phyloP scores from a whole-genome alignment of 2,797 vertebrate genomes.

The Notamacropus eugenii region DNA sequence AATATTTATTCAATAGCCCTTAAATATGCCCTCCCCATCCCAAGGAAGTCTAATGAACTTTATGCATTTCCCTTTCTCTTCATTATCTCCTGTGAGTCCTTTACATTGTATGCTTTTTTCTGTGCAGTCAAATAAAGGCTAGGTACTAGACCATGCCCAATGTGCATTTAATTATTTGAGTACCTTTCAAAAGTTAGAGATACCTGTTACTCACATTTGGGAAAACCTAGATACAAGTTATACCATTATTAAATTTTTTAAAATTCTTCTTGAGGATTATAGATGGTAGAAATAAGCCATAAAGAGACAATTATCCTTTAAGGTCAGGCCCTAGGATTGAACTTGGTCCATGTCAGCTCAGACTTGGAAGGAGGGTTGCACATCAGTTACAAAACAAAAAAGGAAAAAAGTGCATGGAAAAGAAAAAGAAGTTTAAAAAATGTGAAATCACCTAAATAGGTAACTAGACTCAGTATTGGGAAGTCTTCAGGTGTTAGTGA shows the following conservation, averaged over 20 bases:
- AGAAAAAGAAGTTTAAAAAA: neutral
- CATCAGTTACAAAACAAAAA: neutral
- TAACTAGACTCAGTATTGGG: too few species aligned
- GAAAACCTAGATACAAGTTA: neutral
- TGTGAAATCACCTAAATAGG: too few species aligned
- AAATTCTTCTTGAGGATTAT: neutral
- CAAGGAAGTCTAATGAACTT: neutral
- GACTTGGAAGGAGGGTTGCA: neutral
- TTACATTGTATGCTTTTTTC: neutral
- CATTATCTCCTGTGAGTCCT: neutral
- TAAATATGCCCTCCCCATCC: neutral
- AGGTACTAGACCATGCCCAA: neutral
- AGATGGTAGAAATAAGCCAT: neutral
- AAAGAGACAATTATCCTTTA: neutral
- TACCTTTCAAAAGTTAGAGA: neutral
- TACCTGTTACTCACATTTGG: neutral
- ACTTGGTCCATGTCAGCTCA: neutral
- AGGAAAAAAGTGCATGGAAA: neutral
- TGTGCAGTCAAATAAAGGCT: neutral
- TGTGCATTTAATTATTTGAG: neutral
- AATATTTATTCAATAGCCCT: too few species aligned
- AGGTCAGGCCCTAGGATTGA: neutral
- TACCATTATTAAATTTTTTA: neutral
- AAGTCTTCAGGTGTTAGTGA: too few species aligned
- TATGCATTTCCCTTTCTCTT: neutral